phyloP scores from a whole-genome alignment of 2,888 invertebrate genomes.

The Ormyrus pomaceus region DNA sequence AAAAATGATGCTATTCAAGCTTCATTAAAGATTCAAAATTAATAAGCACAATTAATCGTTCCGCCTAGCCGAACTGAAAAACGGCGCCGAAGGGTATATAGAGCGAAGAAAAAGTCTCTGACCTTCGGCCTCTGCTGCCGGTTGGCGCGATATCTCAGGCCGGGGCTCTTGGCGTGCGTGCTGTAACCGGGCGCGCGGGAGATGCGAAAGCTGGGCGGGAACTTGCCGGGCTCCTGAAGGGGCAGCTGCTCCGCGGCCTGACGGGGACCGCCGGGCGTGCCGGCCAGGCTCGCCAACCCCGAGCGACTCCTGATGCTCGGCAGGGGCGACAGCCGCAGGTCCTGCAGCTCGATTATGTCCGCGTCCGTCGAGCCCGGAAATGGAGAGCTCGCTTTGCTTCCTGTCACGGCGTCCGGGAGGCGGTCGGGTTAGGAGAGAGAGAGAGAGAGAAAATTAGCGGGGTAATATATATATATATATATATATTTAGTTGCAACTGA shows the following conservation, averaged over 20 bases:
- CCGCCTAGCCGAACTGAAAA: too few relatives aligned
- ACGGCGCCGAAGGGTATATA: too few relatives aligned
- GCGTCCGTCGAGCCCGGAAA: slow-evolving; percentile 76
- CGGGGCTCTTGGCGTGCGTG: slow-evolving; percentile 68
- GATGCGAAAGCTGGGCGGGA: slow-evolving; percentile 87
- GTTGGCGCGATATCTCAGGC: slow-evolving; percentile 71
- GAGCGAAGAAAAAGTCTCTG: too few relatives aligned
- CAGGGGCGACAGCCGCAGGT: slow-evolving; percentile 90
- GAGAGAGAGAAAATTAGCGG: too few relatives aligned
- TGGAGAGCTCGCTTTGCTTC: slow-evolving; percentile 73
- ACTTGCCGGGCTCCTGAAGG: slow-evolving; percentile 80
- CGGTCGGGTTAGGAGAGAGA: not conserved
- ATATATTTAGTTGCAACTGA: not conserved
- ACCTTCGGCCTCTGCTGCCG: slow-evolving; percentile 72
- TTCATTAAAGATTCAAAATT: too few relatives aligned
- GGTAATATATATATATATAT: too few relatives aligned
- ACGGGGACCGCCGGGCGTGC: slow-evolving; percentile 68
- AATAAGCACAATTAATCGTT: too few relatives aligned
- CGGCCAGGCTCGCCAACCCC: slow-evolving; percentile 74
- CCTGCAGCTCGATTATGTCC: slow-evolving; percentile 94
- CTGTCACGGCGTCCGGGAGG: slow-evolving; percentile 59
- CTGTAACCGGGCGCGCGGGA: slow-evolving; percentile 77
- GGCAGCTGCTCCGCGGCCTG: slow-evolving; percentile 57
- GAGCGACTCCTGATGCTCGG: slow-evolving; percentile 83
- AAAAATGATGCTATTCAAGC: too few relatives aligned